Percentiles rank a stretch among this genome's conserved stretches.
These are phyloP conservation scores for Agriopis aurantiaria DNA, from an alignment of 2,888 invertebrate species.

Conservation along the genomic window DNA sequence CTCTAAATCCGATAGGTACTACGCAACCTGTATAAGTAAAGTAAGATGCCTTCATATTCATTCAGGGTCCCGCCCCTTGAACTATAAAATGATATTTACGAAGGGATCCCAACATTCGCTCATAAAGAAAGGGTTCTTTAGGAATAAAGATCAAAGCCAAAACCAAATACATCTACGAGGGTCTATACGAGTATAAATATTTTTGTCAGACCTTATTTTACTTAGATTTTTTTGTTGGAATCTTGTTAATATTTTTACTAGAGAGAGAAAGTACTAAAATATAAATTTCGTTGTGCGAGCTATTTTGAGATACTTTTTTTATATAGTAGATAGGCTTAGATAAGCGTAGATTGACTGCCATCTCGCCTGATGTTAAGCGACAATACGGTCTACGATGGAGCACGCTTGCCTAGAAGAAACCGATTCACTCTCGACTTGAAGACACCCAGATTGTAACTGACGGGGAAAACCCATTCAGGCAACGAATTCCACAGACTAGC, in stretches of 20 bases:
- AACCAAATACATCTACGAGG: conserved; percentile 36
- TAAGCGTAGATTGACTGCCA: too few relatives aligned
- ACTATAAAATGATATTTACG: conserved; percentile 42
- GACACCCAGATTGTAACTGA: too few relatives aligned
- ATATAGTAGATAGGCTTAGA: too few relatives aligned
- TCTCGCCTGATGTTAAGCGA: too few relatives aligned
- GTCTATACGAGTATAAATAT: conserved; percentile 25
- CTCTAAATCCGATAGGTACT: conserved; percentile 25
- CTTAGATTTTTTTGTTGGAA: conserved; percentile 15
- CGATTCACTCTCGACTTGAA: too few relatives aligned
- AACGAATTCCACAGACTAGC: too few relatives aligned
- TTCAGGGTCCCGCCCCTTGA: conserved; percentile 37
- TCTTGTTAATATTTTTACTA: conserved; percentile 19
- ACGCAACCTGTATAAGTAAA: conserved; percentile 28
- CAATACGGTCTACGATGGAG: too few relatives aligned
- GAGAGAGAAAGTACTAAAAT: neutral
- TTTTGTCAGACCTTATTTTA: conserved; percentile 30
- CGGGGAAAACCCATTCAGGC: too few relatives aligned
- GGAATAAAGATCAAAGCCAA: conserved; percentile 39
- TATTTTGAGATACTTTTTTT: neutral
- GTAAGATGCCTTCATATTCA: conserved; percentile 36
- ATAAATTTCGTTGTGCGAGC: neutral
- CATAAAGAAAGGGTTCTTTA: conserved; percentile 40
- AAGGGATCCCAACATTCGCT: conserved; percentile 40
- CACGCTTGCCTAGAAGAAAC: too few relatives aligned